phyloP scores from a whole-genome alignment of 2,113 vertebrate species.

The Brachionichthys hirsutus region DNA sequence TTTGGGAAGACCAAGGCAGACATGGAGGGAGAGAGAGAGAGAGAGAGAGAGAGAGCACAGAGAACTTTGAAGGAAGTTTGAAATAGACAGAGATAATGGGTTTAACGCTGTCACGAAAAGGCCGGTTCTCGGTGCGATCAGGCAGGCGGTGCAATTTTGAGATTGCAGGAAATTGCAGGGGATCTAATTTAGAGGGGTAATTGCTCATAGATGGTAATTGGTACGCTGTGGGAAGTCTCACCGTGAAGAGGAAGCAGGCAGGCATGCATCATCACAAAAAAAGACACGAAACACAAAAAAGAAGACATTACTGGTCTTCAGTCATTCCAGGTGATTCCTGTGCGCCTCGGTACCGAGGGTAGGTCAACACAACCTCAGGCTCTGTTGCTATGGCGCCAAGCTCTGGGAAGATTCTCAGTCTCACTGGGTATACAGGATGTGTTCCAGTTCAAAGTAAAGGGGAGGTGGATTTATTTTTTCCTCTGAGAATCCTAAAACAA shows the following conservation, averaged over 20 bases:
- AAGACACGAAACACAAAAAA: neutral
- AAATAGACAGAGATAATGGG: constrained; percentile 1
- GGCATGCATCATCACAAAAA: neutral
- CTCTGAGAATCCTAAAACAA: neutral
- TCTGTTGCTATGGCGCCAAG: constrained; percentile 65
- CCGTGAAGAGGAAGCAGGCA: neutral
- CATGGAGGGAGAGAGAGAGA: constrained; percentile 1
- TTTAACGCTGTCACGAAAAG: constrained; percentile 15
- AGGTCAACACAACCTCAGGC: constrained; percentile 15
- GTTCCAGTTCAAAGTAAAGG: constrained; percentile 4
- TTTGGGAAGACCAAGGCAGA: constrained; percentile 5
- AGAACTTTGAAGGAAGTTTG: constrained; percentile 9
- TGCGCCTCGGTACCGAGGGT: constrained; percentile 7
- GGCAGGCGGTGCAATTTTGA: constrained; percentile 21
- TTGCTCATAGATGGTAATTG: constrained; percentile 24
- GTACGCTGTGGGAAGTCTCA: constrained; percentile 16
- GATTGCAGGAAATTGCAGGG: constrained; percentile 25
- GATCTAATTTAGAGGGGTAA: constrained; percentile 29
- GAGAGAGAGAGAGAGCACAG: neutral
- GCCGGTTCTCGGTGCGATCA: constrained; percentile 23
- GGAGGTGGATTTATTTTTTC: constrained; percentile 3
- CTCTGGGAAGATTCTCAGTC: constrained; percentile 27
- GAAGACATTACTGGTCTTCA: neutral
- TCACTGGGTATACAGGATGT: neutral
- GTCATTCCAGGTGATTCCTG: constrained; percentile 20